These are phyloP conservation scores for Apis cerana DNA, from an alignment of 1,140 invertebrate species.

Conservation along the genomic window DNA sequence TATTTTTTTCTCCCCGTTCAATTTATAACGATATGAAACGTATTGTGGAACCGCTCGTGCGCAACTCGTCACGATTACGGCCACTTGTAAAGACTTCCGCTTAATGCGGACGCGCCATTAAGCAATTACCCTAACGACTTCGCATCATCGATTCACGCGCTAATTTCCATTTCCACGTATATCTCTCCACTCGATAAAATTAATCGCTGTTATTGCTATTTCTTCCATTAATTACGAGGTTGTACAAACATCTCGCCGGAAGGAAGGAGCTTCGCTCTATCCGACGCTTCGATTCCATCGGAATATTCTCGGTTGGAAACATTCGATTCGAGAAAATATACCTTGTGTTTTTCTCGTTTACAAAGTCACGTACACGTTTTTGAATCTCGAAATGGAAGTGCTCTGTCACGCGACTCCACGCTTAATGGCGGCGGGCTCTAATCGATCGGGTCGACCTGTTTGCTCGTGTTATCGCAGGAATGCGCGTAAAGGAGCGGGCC, in stretches of 20 bases:
- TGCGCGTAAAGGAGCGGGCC: conserved; percentile 52
- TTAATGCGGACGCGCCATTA: neutral
- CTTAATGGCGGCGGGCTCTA: conserved; percentile 43
- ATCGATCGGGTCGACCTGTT: conserved; percentile 50
- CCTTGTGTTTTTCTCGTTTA: too few relatives aligned
- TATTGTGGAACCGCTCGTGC: neutral
- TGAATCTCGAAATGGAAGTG: neutral
- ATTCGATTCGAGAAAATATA: neutral
- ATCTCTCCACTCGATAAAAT: neutral
- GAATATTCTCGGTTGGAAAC: neutral
- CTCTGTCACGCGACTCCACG: neutral
- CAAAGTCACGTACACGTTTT: neutral
- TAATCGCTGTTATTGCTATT: neutral
- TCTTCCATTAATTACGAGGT: neutral
- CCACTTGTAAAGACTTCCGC: neutral
- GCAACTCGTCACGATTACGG: neutral
- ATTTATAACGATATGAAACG: neutral
- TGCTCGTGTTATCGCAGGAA: conserved; percentile 52
- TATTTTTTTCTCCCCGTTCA: neutral
- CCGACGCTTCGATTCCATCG: too few relatives aligned
- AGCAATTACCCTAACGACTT: neutral
- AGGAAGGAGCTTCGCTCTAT: too few relatives aligned
- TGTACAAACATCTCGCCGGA: neutral
- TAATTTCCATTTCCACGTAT: neutral
- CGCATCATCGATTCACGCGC: neutral